These are phyloP conservation scores for Scaptomyza tumidula DNA, from an alignment of 2,888 invertebrate species.

Conservation along the genomic window DNA sequence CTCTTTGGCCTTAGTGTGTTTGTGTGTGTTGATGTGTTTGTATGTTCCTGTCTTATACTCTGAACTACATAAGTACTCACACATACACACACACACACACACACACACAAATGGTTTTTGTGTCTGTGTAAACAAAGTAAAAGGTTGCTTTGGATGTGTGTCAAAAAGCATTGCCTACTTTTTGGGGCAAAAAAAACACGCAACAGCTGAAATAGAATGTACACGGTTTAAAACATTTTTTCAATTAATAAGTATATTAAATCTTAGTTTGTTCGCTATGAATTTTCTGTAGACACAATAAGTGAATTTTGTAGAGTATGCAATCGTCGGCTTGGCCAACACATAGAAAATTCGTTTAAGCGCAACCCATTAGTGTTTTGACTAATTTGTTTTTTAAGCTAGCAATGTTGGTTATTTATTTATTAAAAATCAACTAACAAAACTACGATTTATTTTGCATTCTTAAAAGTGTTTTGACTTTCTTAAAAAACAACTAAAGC, in stretches of 20 bases:
- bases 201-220: conserved; percentile 21
- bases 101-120: not conserved
- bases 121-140: conserved; percentile 38
- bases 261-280: not conserved
- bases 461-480: not conserved
- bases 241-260: not conserved
- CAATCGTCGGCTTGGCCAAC: not conserved
- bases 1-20: conserved; percentile 36
- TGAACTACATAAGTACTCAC: conserved; percentile 37
- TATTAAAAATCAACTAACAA: not conserved
- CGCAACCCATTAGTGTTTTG: not conserved
- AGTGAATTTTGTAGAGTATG: not conserved
- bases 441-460: not conserved
- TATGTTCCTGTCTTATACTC: conserved; percentile 7
- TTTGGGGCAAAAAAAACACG: conserved; percentile 16
- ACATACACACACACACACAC: conserved; percentile 10
- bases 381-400: not conserved
- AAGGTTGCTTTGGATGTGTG: conserved; percentile 37
- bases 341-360: too few relatives aligned
- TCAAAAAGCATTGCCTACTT: conserved; percentile 47
- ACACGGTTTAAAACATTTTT: not conserved
- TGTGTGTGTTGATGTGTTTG: not conserved
- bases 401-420: not conserved
- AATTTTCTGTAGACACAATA: too few relatives aligned
- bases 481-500: not conserved